phyloP scores from a whole-genome alignment of 2,113 vertebrate genomes.

The Percina caprodes region DNA sequence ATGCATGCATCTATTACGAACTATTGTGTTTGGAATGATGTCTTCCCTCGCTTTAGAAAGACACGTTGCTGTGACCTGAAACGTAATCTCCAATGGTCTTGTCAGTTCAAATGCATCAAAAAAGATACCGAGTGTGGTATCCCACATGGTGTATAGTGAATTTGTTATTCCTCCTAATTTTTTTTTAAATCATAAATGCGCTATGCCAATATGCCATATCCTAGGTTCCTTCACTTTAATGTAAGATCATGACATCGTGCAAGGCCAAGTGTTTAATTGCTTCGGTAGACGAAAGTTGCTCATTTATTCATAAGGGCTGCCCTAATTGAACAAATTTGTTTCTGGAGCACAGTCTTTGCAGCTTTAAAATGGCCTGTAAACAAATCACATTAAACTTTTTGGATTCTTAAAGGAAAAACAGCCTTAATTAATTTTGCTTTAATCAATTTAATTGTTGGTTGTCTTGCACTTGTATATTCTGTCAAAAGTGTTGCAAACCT shows the following conservation, averaged over 20 bases:
- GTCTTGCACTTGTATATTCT: neutral
- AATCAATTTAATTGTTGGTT: neutral
- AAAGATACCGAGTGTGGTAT: neutral
- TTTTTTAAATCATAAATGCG: neutral
- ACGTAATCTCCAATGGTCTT: conserved; percentile 22
- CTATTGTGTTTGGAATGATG: neutral
- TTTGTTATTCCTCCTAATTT: conserved; percentile 1
- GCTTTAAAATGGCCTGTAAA: neutral
- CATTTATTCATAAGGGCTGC: conserved; percentile 62
- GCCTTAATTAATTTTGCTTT: neutral
- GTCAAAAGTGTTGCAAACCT: conserved; percentile 7
- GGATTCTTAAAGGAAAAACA: neutral
- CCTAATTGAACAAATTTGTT: conserved; percentile 52
- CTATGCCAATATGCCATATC: neutral
- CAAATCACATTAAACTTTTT: neutral
- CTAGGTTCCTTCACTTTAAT: conserved; percentile 25
- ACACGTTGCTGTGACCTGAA: conserved; percentile 21
- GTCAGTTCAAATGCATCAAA: conserved; percentile 31
- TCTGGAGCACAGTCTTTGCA: conserved; percentile 30
- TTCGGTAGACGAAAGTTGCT: conserved; percentile 46
- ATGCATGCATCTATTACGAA: neutral
- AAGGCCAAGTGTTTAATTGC: conserved; percentile 35
- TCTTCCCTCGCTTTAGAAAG: neutral
- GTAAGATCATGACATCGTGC: neutral
- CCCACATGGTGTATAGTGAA: conserved; percentile 5